These are phyloP conservation scores for Pristionchus fissidentatus DNA, from an alignment of 2,888 invertebrate genomes.

Conservation along the genomic window DNA sequence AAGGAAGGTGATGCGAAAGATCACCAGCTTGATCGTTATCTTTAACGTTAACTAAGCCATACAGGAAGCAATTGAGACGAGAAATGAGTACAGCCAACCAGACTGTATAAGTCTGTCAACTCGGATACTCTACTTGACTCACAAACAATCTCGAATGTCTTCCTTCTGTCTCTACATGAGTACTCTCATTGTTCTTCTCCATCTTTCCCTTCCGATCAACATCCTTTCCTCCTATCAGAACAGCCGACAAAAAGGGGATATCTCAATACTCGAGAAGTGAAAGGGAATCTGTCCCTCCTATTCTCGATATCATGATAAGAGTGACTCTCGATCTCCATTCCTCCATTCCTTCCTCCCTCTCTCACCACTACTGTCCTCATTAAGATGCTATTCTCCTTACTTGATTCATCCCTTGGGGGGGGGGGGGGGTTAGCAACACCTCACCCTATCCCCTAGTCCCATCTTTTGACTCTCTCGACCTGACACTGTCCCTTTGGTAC, in stretches of 20 bases:
- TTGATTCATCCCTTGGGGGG: background rate
- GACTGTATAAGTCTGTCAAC: background rate
- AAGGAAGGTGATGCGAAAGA: too few species aligned
- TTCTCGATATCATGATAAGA: constrained; percentile 33
- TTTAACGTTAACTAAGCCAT: too few species aligned
- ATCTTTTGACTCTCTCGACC: constrained; percentile 29
- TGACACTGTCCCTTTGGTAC: background rate
- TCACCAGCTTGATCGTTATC: too few species aligned
- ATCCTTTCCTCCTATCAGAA: constrained; percentile 9
- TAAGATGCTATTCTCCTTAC: constrained; percentile 21
- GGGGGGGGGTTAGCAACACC: background rate
- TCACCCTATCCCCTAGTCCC: background rate
- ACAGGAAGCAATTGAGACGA: background rate
- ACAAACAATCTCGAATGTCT: background rate
- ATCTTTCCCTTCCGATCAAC: background rate
- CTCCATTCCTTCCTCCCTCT: background rate
- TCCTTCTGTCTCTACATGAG: background rate
- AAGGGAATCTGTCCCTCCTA: constrained; percentile 33
- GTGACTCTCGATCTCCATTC: constrained; percentile 34
- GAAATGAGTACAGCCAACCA: background rate
- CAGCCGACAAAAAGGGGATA: background rate
- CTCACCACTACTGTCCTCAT: constrained; percentile 36
- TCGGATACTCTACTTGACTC: background rate
- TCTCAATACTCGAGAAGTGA: background rate
- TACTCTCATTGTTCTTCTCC: constrained; percentile 18